Percentiles rank a stretch among this genome's conserved stretches.
Evolutionary conservation across 2,888 invertebrate species (phyloP).

Genomic region (Eulithis testata): DNA sequence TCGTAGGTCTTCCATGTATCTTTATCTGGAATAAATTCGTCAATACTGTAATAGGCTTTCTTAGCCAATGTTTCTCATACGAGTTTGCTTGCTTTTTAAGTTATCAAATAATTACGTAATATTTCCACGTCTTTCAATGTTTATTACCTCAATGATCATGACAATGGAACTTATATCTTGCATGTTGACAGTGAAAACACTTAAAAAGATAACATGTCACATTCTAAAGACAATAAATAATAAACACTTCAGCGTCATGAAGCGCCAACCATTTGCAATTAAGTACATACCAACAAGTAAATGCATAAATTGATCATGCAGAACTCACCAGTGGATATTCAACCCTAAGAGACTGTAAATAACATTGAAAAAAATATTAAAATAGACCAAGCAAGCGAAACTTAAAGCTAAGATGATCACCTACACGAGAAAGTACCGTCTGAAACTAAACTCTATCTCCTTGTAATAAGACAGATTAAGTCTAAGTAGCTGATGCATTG

Average conservation of each 20-base stretch:
- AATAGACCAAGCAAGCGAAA: slow-evolving; percentile 28
- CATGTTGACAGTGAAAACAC: slow-evolving; percentile 29
- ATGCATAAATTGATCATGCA: slow-evolving; percentile 29
- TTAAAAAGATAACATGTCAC: slow-evolving; percentile 32
- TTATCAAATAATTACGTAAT: neutral
- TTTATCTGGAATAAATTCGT: no score
- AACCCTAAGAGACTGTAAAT: slow-evolving; percentile 33
- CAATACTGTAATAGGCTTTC: no score
- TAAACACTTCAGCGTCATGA: slow-evolving; percentile 38
- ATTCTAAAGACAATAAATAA: slow-evolving; percentile 37
- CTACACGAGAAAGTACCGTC: neutral
- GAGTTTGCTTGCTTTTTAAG: no score
- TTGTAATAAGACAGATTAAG: slow-evolving; percentile 14
- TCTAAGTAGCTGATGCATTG: slow-evolving; percentile 21
- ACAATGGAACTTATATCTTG: slow-evolving; percentile 24
- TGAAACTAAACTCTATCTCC: slow-evolving; percentile 12
- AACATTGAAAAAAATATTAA: slow-evolving; percentile 29
- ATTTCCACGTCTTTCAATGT: neutral
- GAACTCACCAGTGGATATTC: slow-evolving; percentile 35
- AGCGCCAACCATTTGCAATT: slow-evolving; percentile 40
- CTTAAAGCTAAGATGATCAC: slow-evolving; percentile 25
- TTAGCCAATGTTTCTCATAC: no score
- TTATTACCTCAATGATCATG: slow-evolving; percentile 14
- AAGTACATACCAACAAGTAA: slow-evolving; percentile 30
- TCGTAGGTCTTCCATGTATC: no score